Conservation (phyloP, 2,888 invertebrate species). For the Meliscaeva auricollis region DNA sequence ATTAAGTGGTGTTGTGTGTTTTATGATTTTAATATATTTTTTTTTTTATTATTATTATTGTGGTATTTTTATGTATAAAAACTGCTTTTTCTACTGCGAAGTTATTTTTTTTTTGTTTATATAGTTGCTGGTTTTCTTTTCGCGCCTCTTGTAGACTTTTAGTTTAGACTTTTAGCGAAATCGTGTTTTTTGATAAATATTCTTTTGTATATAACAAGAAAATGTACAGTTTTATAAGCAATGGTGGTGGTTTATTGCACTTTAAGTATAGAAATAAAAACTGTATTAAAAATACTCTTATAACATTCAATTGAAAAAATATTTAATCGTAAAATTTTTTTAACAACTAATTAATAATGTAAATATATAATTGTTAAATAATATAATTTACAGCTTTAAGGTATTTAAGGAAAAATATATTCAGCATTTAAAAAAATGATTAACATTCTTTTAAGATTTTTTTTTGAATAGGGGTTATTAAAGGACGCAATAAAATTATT, state of each 20-base stretch:
- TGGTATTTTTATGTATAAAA: conserved; percentile 18
- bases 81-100: conserved; percentile 12
- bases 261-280: neutral
- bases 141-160: conserved; percentile 25
- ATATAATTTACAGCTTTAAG: no score
- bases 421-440: no score
- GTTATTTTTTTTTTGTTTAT: neutral
- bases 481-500: no score
- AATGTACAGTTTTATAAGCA: conserved; percentile 1
- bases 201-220: conserved; percentile 20
- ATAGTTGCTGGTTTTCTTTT: conserved; percentile 19
- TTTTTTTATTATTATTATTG: neutral
- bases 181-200: conserved; percentile 18
- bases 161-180: neutral
- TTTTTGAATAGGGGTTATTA: no score
- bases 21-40: conserved; percentile 22
- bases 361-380: neutral
- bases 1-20: conserved; percentile 58
- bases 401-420: no score
- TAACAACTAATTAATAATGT: neutral
- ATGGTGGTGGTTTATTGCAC: conserved; percentile 48
- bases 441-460: no score
- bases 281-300: neutral
- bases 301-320: no score
- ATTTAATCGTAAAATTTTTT: no score